Conservation (phyloP, 2,888 invertebrate species). For the Baccha elongata region DNA sequence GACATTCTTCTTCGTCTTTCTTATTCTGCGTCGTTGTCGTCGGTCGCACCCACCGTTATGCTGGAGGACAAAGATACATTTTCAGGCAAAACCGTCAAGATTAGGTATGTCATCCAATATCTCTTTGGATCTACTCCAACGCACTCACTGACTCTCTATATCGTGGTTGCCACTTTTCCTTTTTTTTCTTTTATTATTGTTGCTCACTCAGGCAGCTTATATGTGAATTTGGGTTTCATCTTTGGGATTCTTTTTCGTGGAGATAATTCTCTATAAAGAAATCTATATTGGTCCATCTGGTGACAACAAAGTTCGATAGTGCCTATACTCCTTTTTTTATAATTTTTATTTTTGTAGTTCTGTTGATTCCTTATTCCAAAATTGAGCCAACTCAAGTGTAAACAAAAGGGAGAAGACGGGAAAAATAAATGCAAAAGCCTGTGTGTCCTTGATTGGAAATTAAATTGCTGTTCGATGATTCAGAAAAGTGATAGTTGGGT, state of each 20-base stretch:
- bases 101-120: slow-evolving; percentile 49
- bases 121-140: slow-evolving; percentile 34
- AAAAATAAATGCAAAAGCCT: slow-evolving; percentile 24
- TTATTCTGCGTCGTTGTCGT: neutral
- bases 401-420: neutral
- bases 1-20: neutral
- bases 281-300: slow-evolving; percentile 57
- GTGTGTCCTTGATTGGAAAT: slow-evolving; percentile 73
- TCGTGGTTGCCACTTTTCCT: slow-evolving; percentile 19
- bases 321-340: slow-evolving; percentile 35
- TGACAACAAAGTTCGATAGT: slow-evolving; percentile 40
- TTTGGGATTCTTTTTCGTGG: slow-evolving; percentile 11
- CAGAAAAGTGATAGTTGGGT: slow-evolving; percentile 70
- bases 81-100: slow-evolving; percentile 17
- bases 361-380: neutral
- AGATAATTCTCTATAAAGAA: slow-evolving; percentile 6
- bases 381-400: slow-evolving; percentile 20
- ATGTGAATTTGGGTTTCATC: slow-evolving; percentile 13
- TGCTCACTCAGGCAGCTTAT: slow-evolving; percentile 17
- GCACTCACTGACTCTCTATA: neutral
- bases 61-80: slow-evolving; percentile 2
- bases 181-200: neutral
- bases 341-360: slow-evolving; percentile 1
- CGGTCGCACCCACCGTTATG: neutral
- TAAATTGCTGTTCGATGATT: slow-evolving; percentile 69